A percentile compares a stretch with the other conserved stretches of the same genome.
phyloP scores from a whole-genome alignment of 2,113 vertebrate genomes.

The Sylvia atricapilla region DNA sequence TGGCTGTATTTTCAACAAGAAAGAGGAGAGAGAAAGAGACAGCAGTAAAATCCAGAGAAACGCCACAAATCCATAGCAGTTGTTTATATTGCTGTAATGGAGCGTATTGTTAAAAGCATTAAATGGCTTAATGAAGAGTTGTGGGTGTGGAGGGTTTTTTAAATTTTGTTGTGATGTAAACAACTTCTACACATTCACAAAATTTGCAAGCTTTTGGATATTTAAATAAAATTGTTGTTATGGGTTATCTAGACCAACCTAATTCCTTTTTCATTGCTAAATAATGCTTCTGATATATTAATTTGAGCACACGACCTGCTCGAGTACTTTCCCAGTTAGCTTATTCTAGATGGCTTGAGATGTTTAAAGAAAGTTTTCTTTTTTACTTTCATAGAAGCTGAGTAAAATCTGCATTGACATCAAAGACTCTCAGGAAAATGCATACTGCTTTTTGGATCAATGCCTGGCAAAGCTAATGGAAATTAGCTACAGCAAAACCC shows the following conservation, averaged over 20 bases:
- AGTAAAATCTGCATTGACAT: background rate
- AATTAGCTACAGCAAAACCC: conserved; percentile 14
- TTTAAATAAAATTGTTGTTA: background rate
- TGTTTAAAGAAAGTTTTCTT: background rate
- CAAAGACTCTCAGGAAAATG: background rate
- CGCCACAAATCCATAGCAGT: background rate
- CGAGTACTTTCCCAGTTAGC: background rate
- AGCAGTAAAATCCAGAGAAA: background rate
- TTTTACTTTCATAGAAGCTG: background rate
- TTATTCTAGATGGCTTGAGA: background rate
- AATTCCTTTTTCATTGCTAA: background rate
- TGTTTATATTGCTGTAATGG: background rate
- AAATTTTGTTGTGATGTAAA: background rate
- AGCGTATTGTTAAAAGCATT: background rate
- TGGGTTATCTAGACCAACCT: background rate
- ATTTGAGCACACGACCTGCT: background rate
- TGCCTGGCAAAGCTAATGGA: conserved; percentile 22
- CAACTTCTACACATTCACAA: background rate
- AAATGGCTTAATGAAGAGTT: background rate
- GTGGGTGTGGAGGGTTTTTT: background rate
- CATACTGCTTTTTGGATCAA: conserved; percentile 7
- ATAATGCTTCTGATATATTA: background rate
- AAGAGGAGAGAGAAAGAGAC: background rate
- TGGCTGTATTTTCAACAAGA: background rate
- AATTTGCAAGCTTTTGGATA: background rate